phyloP scores from a whole-genome alignment of 2,797 vertebrate genomes.

The Decapterus maruadsi region DNA sequence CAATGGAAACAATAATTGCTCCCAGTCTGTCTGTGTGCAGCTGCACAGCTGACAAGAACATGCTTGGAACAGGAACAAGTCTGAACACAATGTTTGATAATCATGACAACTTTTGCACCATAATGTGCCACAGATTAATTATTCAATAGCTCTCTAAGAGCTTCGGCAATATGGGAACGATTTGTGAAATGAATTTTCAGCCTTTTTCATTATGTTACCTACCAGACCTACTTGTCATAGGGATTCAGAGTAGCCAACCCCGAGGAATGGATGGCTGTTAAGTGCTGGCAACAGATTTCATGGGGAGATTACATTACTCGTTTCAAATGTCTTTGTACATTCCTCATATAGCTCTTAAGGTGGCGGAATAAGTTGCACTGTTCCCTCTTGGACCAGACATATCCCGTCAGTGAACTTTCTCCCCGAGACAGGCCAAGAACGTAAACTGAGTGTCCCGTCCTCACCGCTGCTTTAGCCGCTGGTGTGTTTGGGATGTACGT shows the following conservation, averaged over 20 bases:
- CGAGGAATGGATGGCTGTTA: conserved; percentile 12
- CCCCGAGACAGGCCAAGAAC: conserved; percentile 3
- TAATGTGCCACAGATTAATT: not conserved
- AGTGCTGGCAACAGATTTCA: conserved; percentile 45
- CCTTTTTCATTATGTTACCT: not conserved
- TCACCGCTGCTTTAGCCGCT: not conserved
- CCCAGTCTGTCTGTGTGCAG: not conserved
- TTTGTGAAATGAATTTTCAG: not conserved
- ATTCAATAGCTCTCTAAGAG: not conserved
- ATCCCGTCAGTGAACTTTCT: conserved; percentile 6
- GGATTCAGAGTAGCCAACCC: conserved; percentile 5
- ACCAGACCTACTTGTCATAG: not conserved
- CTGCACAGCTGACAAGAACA: not conserved
- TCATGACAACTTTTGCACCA: not conserved
- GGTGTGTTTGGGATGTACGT: conserved; percentile 11
- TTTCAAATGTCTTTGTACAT: conserved; percentile 54
- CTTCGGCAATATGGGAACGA: not conserved
- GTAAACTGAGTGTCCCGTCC: not conserved
- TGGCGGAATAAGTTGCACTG: conserved; percentile 17
- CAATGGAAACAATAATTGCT: not conserved
- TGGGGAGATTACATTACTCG: conserved; percentile 51
- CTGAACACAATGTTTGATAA: not conserved
- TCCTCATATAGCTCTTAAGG: conserved; percentile 44
- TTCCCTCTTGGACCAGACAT: not conserved
- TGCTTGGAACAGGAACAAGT: too few relatives aligned